phyloP scores from a whole-genome alignment of 2,888 invertebrate genomes.

The Ichneumon xanthorius region DNA sequence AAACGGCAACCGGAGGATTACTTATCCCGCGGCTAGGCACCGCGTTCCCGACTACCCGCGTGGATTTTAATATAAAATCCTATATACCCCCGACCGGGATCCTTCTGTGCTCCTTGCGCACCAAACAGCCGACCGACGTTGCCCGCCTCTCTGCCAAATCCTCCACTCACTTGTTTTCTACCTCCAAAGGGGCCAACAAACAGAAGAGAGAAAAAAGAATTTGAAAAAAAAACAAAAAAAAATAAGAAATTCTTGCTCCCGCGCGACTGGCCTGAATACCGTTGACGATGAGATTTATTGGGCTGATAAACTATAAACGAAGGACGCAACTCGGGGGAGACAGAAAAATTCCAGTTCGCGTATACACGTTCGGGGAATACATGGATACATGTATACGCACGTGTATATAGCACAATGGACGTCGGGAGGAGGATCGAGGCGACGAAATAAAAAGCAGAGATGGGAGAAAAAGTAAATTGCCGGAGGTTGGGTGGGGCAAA shows the following conservation, averaged over 20 bases:
- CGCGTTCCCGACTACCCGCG: slow-evolving; percentile 20
- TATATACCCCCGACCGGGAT: background rate
- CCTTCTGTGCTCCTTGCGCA: background rate
- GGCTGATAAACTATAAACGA: background rate
- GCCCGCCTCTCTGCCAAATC: background rate
- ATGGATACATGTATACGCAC: no score
- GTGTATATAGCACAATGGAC: background rate
- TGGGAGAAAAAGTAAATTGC: slow-evolving; percentile 42
- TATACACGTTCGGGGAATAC: background rate
- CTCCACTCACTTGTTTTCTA: slow-evolving; percentile 4
- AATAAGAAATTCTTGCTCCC: background rate
- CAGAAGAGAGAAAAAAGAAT: background rate
- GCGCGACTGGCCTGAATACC: background rate
- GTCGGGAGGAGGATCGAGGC: slow-evolving; percentile 23
- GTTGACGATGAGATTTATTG: slow-evolving; percentile 1
- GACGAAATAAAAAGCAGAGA: slow-evolving; percentile 39
- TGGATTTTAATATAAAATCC: slow-evolving; percentile 72
- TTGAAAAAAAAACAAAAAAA: background rate
- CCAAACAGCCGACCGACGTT: background rate
- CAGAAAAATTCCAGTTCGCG: background rate
- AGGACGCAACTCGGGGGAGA: background rate
- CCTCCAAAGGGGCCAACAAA: slow-evolving; percentile 11
- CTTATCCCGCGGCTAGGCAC: slow-evolving; percentile 39
- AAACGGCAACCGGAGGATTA: slow-evolving; percentile 34
- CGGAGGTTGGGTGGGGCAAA: slow-evolving; percentile 8